Conservation (phyloP, 2,888 invertebrate genomes). For the Eledona agricola region DNA sequence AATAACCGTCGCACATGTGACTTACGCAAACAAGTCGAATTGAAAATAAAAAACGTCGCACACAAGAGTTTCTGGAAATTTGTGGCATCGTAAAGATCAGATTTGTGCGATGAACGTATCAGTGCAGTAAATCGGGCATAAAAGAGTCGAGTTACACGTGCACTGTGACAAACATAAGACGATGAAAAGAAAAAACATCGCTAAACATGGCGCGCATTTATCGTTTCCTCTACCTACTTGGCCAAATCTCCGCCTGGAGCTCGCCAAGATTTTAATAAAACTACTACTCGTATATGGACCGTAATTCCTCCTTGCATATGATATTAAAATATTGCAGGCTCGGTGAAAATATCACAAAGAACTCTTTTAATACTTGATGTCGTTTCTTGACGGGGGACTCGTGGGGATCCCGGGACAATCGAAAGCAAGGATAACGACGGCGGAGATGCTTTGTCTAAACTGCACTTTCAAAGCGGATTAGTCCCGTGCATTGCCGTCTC, state of each 20-base stretch:
- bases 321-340: slow-evolving; percentile 22
- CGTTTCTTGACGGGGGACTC: slow-evolving; percentile 10
- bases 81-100: slow-evolving; percentile 35
- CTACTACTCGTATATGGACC: slow-evolving; percentile 1
- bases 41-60: slow-evolving; percentile 6
- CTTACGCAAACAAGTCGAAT: slow-evolving; percentile 10
- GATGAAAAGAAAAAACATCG: slow-evolving; percentile 1
- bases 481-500: too few relatives aligned
- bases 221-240: slow-evolving; percentile 2
- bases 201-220: not conserved
- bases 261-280: slow-evolving; percentile 26
- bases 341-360: slow-evolving; percentile 23
- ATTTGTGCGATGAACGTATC: slow-evolving; percentile 29
- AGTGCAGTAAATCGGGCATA: slow-evolving; percentile 34
- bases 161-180: slow-evolving; percentile 16
- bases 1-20: slow-evolving; percentile 18
- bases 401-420: slow-evolving; percentile 2
- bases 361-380: slow-evolving; percentile 28
- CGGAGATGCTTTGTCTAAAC: slow-evolving; percentile 27
- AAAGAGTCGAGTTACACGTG: slow-evolving; percentile 30
- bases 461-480: slow-evolving; percentile 23
- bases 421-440: slow-evolving; percentile 10
- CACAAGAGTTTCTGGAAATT: slow-evolving; percentile 29
- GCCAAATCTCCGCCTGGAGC: slow-evolving; percentile 5
- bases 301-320: slow-evolving; percentile 16